Evolutionary conservation across 92 coral and sea anemone species (phyloP).

Genomic region (Pocillopora meandrina): DNA sequence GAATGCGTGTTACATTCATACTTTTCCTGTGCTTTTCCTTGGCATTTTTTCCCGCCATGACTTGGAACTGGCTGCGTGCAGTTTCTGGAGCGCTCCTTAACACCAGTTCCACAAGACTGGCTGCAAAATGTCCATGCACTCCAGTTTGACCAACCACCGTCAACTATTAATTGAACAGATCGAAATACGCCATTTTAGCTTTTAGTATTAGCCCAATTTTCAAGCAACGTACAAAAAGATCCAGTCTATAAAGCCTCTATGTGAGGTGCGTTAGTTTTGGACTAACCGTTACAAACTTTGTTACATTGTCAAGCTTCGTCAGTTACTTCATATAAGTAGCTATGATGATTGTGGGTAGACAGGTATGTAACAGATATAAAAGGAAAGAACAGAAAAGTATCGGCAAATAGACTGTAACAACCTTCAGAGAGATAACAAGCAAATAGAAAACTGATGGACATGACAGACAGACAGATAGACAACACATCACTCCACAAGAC

Average conservation of each 20-base stretch:
- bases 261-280: too few species aligned
- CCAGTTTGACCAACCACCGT: conserved; percentile 39
- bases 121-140: conserved; percentile 17
- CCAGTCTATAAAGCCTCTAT: too few species aligned
- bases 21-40: conserved; percentile 5
- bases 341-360: too few species aligned
- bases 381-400: too few species aligned
- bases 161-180: not conserved
- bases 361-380: too few species aligned
- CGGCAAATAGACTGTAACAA: too few species aligned
- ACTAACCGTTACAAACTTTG: too few species aligned
- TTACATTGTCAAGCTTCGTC: too few species aligned
- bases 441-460: too few species aligned
- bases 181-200: not conserved
- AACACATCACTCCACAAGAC: not conserved
- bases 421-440: too few species aligned
- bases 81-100: conserved; percentile 24
- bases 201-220: not conserved
- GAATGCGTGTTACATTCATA: conserved; percentile 7
- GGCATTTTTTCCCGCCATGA: conserved; percentile 20
- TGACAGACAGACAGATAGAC: not conserved
- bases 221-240: too few species aligned
- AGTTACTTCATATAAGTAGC: too few species aligned
- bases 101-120: conserved; percentile 29
- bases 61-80: conserved; percentile 31